Evolutionary conservation across 2,888 invertebrate genomes (phyloP).

Genomic region (Leptothorax acervorum): DNA sequence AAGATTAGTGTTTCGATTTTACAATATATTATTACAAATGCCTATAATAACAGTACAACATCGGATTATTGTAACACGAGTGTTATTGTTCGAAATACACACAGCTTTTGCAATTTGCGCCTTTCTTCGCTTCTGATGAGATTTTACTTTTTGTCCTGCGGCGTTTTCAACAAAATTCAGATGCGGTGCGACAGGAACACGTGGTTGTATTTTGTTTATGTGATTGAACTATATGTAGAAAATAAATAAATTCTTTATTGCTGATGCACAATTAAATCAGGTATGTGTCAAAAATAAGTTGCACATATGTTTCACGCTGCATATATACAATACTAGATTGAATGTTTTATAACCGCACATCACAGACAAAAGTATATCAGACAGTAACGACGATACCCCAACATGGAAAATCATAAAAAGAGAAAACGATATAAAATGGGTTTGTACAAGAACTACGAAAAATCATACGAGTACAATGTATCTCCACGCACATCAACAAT

Average conservation of each 20-base stretch:
- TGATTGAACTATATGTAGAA: not conserved
- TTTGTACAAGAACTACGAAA: slow-evolving; percentile 5
- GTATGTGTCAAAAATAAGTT: slow-evolving; percentile 7
- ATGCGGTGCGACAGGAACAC: not conserved
- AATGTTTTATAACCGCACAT: slow-evolving; percentile 9
- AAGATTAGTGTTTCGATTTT: not conserved
- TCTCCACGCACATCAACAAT: slow-evolving; percentile 13
- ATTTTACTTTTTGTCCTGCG: no score
- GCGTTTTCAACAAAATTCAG: no score
- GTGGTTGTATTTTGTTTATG: not conserved
- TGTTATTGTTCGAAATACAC: not conserved
- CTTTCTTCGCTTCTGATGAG: not conserved
- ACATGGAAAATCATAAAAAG: slow-evolving; percentile 21
- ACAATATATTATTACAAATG: slow-evolving; percentile 5
- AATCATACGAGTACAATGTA: slow-evolving; percentile 11
- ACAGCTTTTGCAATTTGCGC: not conserved
- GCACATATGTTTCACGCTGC: not conserved
- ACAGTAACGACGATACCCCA: not conserved
- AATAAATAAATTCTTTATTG: slow-evolving; percentile 6
- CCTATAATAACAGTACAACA: not conserved
- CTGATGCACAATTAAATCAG: slow-evolving; percentile 1
- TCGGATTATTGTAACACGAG: slow-evolving; percentile 2
- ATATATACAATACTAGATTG: slow-evolving; percentile 5
- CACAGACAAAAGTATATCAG: slow-evolving; percentile 5
- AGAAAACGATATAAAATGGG: slow-evolving; percentile 4